Evolutionary conservation across 1,140 invertebrate species (phyloP).

Genomic region (Brachionus paranguensis): DNA sequence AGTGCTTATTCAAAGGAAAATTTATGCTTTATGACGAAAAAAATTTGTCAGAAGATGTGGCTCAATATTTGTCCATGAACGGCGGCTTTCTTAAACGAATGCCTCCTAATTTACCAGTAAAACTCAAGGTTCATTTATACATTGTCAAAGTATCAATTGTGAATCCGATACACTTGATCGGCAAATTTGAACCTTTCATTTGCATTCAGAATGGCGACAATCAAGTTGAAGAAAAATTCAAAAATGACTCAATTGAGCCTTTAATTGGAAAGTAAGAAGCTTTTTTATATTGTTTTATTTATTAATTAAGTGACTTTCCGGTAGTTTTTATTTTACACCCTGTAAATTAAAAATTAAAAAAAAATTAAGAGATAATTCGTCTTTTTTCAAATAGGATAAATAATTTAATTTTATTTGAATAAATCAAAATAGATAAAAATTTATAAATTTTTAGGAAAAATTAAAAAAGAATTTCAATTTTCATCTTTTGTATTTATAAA

Average conservation of each 20-base stretch:
- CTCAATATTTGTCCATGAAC: slow-evolving; percentile 2
- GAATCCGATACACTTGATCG: slow-evolving; percentile 36
- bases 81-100: slow-evolving; percentile 23
- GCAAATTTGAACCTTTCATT: slow-evolving; percentile 33
- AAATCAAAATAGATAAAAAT: no score
- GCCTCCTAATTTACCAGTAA: slow-evolving; percentile 26
- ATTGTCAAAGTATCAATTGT: slow-evolving; percentile 35
- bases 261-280: slow-evolving; percentile 26
- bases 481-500: no score
- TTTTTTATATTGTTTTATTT: neutral
- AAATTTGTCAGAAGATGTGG: neutral
- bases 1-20: slow-evolving; percentile 35
- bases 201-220: neutral
- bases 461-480: no score
- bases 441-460: no score
- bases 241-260: slow-evolving; percentile 23
- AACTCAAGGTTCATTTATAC: slow-evolving; percentile 19
- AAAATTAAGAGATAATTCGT: no score
- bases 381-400: no score
- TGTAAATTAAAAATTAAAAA: no score
- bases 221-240: slow-evolving; percentile 28
- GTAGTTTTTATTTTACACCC: no score
- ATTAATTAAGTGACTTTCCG: no score
- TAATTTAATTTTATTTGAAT: no score
- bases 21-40: slow-evolving; percentile 33